Evolutionary conservation across 2,888 invertebrate species (phyloP), one percentile per base, ranked within the genome.

Genomic region (Holacanthella duospinosa): DNA sequence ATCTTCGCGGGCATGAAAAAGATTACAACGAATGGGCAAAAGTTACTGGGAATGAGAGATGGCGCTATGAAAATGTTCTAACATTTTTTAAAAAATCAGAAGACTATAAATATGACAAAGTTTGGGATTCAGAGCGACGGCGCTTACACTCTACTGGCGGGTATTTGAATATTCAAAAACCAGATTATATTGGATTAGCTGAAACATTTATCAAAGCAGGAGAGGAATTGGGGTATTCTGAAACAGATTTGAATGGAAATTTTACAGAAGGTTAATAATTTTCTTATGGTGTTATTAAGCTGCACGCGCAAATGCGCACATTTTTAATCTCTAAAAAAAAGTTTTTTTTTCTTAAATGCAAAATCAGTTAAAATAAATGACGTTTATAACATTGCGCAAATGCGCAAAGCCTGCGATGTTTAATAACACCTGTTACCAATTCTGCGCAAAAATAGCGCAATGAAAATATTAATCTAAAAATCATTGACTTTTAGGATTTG

Each of bases 401-500:
- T 19, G 43, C 19, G 19, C 12, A 43, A n/a, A n/a, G n/a, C n/a
- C n/a, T n/a, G n/a, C n/a, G n/a, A n/a, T n/a, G n/a, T n/a, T n/a
- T n/a, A n/a, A n/a, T n/a, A n/a, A n/a, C n/a, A n/a, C n/a, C n/a
- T n/a, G n/a, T n/a, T n/a, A n/a, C n/a, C n/a, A n/a, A 12, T 43
- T 43, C 12, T 12, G 43, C 19, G 43, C 19, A 19, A 12, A 43
- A 19, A n/a, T n/a, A 16, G 27, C 6, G n/a, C 12, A 27, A 9
- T 26, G 2, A 4, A 55, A 55, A 26, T 55, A 26, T 55, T 55
- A n/a, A n/a, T n/a, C n/a, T n/a, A n/a, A n/a, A n/a, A n/a, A n/a
- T n/a, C n/a, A n/a, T n/a, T 53, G 21, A 53, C 24, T 21, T 21
- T 53, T 53, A 71, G 71, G 69, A 16, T 70, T 69, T 63, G 70